Evolutionary conservation across 2,888 invertebrate genomes (phyloP).

Genomic region (Junonia oenone): DNA sequence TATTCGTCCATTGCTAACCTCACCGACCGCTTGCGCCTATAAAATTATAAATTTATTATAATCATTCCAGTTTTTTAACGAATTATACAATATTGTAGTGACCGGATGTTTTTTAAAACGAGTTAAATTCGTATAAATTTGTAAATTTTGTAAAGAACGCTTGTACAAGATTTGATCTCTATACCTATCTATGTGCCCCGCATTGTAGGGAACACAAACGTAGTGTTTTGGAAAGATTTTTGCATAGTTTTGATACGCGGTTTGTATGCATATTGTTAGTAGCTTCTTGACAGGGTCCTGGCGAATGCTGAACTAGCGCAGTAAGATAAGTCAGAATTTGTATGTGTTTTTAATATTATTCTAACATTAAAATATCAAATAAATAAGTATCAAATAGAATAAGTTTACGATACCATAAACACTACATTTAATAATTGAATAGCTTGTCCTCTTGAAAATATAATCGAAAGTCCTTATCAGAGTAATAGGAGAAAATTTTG

Average conservation of each 20-base stretch:
- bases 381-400: neutral
- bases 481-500: neutral
- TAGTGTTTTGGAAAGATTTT: slow-evolving; percentile 34
- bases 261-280: slow-evolving; percentile 18
- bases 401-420: neutral
- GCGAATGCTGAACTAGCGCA: neutral
- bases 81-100: slow-evolving; percentile 5
- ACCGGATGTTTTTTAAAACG: neutral
- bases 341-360: neutral
- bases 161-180: slow-evolving; percentile 6
- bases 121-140: neutral
- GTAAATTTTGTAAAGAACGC: slow-evolving; percentile 1
- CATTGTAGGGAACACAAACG: neutral
- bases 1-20: slow-evolving; percentile 22
- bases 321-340: neutral
- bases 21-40: slow-evolving; percentile 16
- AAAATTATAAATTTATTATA: slow-evolving; percentile 1
- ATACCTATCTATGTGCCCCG: too few species aligned
- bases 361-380: neutral
- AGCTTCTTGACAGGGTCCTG: slow-evolving; percentile 11
- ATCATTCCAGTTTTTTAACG: neutral
- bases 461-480: neutral
- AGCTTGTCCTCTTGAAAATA: neutral
- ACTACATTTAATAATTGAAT: neutral
- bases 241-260: slow-evolving; percentile 46